Evolutionary conservation across 2,113 vertebrate genomes (phyloP), one percentile per base, ranked within the genome.

Genomic region (Lepus timidus): DNA sequence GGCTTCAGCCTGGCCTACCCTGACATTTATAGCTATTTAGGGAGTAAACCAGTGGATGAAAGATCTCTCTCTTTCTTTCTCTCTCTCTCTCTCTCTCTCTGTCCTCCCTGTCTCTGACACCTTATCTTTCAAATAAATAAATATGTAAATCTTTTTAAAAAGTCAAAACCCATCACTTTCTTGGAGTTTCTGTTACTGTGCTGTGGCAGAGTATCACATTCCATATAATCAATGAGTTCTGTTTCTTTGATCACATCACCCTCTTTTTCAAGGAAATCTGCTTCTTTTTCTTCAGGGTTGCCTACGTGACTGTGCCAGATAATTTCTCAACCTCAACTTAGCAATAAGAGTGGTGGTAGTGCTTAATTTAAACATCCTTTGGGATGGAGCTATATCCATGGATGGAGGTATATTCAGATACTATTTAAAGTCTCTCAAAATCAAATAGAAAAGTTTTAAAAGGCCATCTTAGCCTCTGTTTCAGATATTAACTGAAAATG

Each of bases 371-470:
- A 91, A 95, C 12, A 88, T 74, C 23, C 29, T 75, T 86, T 93
- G 65, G 62, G 78, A 71, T 78, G 9, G 79, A 90, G 27, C 64
- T 94, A 79, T 12, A 90, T 81, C 27, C 70, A 23, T 62, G 58
- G 83, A 85, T 55, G 3, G 51, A 88, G 2, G 25, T 88, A 91
- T 4, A 36, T 19, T 91, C 14, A 88, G 73, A 91, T 3, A 90
- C n/a, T 90, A 91, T 79, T 93, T 78, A 86, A 79, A 80, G 68
- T 6, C 68, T 71, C 55, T 95, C 39, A 74, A 78, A 85, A 74
- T 85, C 39, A 91, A 83, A 85, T n/a, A 85, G 20, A 7, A 82
- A 85, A 78, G 55, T 74, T 91, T 94, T 82, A 58, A 93, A 94
- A 88, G 79, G 74, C 3, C 14, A 78, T 51, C 62, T 88, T 83